Evolutionary conservation across 1,140 invertebrate genomes (phyloP), one percentile per base, ranked within the genome.

Genomic region (Drosophila malerkotliana): DNA sequence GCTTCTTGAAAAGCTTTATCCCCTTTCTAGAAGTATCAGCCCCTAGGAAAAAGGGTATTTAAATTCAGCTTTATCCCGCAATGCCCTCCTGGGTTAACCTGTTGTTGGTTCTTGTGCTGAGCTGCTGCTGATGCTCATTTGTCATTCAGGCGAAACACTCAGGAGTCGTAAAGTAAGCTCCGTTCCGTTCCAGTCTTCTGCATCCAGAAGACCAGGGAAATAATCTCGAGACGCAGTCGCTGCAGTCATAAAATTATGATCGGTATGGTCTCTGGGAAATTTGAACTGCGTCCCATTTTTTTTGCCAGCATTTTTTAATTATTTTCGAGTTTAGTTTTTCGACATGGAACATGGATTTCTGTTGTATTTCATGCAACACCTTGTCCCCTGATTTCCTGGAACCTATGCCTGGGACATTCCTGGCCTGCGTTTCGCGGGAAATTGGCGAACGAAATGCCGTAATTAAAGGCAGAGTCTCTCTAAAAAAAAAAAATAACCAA

Each of bases 281-380:
- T 82, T 88, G 82, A 87, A 82, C 82, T 87, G 48, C 61, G 48
- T 26, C 51, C 48, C 3, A 21, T 21, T n/a, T 41, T 73, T 81
- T 74, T 85, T 76, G 66, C 79, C 49, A 60, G 61, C 64, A 75
- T 64, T 81, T 82, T 74, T 71, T 59, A 79, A 79, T 84, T 79
- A 84, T 79, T 84, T 83, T 72, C 53, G 54, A 62, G 72, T 83
- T 76, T 78, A 79, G 76, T 76, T 83, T 84, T 79, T 74, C 60
- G 81, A 74, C 73, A 80, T 73, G 82, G 66, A 72, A 75, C 71
- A 75, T 74, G 72, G 60, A 53, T 75, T 87, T 87, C 82, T 75
- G 55, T 56, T 87, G 82, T 87, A 87, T 87, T 87, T 88, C 83
- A 88, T 87, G 82, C 82, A 87, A 87, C 82, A 87, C 82, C 82